These are phyloP conservation scores for Poecilia velifera DNA, from an alignment of 2,797 vertebrate genomes.

Conservation along the genomic window DNA sequence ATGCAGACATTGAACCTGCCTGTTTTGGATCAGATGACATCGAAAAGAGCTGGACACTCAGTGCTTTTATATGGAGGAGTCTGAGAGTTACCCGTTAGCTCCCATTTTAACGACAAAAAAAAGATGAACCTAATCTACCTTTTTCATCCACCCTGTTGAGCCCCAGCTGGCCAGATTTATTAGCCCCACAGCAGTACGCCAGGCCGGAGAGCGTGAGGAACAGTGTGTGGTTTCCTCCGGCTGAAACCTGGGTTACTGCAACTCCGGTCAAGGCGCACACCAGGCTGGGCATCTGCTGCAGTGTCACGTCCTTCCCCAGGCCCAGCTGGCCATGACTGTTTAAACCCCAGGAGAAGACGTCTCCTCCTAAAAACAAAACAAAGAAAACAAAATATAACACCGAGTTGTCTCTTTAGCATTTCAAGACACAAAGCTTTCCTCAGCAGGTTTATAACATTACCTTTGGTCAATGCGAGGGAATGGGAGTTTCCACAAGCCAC, in stretches of 20 bases:
- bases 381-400: not conserved
- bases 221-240: conserved; percentile 85
- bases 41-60: not conserved
- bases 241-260: conserved; percentile 84
- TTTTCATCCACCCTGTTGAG: conserved; percentile 79
- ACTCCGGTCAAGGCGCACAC: conserved; percentile 82
- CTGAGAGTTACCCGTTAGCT: not conserved
- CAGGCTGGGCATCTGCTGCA: conserved; percentile 33
- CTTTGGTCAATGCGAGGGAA: conserved; percentile 90
- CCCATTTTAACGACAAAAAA: not conserved
- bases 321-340: conserved; percentile 89
- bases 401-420: not conserved
- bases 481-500: conserved; percentile 92
- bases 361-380: conserved; percentile 76
- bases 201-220: conserved; percentile 84
- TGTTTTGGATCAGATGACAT: conserved; percentile 36
- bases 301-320: conserved; percentile 70
- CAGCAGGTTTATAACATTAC: conserved; percentile 67
- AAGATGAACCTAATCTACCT: conserved; percentile 50
- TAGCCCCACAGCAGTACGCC: conserved; percentile 90
- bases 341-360: conserved; percentile 87
- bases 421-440: not conserved
- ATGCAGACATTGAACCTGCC: conserved; percentile 78
- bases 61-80: not conserved
- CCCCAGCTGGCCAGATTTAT: conserved; percentile 86